Percentiles rank a stretch among this genome's conserved stretches.
Conservation (phyloP, 2,113 vertebrate genomes). For the Poeciliopsis occidentalis region DNA sequence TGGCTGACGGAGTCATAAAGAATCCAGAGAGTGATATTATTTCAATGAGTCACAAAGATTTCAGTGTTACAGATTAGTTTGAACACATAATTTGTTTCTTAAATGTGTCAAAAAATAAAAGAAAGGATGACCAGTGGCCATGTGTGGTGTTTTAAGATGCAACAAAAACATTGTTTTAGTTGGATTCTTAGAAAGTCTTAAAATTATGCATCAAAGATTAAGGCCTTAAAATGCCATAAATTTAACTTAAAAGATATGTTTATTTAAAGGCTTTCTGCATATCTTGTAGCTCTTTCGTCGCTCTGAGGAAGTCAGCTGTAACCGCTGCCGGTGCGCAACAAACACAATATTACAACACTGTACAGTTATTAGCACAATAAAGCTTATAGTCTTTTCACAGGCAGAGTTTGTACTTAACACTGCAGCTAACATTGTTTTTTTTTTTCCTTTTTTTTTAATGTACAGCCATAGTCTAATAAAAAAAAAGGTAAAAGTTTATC, state of each 20-base stretch:
- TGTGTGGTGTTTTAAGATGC: not conserved
- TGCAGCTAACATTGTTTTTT: constrained; percentile 16
- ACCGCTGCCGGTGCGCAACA: constrained; percentile 38
- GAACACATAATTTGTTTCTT: not conserved
- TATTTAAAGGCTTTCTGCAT: not conserved
- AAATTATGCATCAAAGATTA: too few species aligned
- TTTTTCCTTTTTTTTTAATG: constrained; percentile 18
- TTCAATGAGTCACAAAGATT: not conserved
- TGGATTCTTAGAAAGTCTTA: too few species aligned
- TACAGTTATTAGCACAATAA: constrained; percentile 54
- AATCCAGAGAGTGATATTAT: not conserved
- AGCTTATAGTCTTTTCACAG: constrained; percentile 78
- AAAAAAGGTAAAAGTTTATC: not conserved
- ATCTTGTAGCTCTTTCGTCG: not conserved
- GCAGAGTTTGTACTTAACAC: constrained; percentile 56
- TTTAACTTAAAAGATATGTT: not conserved
- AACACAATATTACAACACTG: constrained; percentile 56
- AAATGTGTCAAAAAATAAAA: not conserved
- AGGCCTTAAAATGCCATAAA: not conserved
- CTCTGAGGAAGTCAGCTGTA: not conserved
- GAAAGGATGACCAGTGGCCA: not conserved
- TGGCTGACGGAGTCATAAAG: not conserved
- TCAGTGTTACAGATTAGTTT: not conserved
- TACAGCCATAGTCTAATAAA: not conserved
- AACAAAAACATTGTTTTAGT: too few species aligned